Evolutionary conservation across 64 coral and sea anemone species (phyloP), one percentile per base, ranked within the genome.

Genomic region (Dendrophyllia cribrosa): DNA sequence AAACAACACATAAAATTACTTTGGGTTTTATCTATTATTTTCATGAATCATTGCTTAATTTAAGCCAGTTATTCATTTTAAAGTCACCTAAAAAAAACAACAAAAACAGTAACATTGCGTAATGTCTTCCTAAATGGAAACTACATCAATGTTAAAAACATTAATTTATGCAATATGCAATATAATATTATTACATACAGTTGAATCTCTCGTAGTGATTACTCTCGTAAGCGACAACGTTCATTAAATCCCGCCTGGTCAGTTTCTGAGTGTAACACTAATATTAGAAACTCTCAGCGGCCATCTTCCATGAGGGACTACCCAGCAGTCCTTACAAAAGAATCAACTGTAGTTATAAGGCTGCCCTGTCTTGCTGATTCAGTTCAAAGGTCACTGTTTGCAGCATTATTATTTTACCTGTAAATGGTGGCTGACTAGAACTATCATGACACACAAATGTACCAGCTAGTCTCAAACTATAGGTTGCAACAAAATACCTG

Each of bases 111-210:
- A 83, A 63, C 15, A 43, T n/a, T 83, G 44, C 65, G 59, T 43
- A 83, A 66, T 19, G 60, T 68, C 45, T 66, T 84, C 62, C 80
- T 61, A 49, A 20, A 48, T 52, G 80, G 80, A 84, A 84, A 84
- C 80, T 84, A 84, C 60, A 84, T 68, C 61, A 84, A 84, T 82
- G 78, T 82, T 82, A 50, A 82, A 82, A 82, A 82, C 78, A 82
- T 82, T 64, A 68, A 46, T 84, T 66, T 84, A 84, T 84, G 20
- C 9, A 68, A 51, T 50, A 84, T 67, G 63, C 67, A 64, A 82
- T 45, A 82, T 64, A 47, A 58, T 62, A 51, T 59, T 82, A 63
- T 82, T 63, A 64, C 59, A 82, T 82, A 59, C 34, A 34, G 34
- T 34, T 34, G 34, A 34, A 34, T 34, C 34, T 34, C 34, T 34